Evolutionary conservation across 2,113 vertebrate species (phyloP), one percentile per base, ranked within the genome.

Genomic region (Lycocorax pyrrhopterus): DNA sequence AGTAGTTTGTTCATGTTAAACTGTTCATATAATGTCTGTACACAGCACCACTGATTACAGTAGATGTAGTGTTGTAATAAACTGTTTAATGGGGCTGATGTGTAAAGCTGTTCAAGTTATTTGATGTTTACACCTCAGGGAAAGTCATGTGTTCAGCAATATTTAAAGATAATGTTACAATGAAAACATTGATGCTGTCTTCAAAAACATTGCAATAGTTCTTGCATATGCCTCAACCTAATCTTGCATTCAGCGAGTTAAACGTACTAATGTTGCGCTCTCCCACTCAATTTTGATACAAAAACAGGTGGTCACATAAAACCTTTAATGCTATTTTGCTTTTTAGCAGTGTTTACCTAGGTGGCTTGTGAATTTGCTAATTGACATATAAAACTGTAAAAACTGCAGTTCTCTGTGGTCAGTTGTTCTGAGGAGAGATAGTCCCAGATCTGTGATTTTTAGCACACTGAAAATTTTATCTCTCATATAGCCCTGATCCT

Each of bases 21-120:
- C 97, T 98, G 98, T 99, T 98, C 98, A 98, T 98, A 98, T 98
- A 97, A 98, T 99, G 98, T 99, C 98, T 99, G 98, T 99, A 99
- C 98, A 98, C 99, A 98, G 99, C 98, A 98, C 98, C 99, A 98
- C 98, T 98, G 98, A 99, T 99, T 98, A 98, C 98, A 99, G 97
- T 99, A 99, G 98, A 98, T 98, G 98, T 98, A 98, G 98, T 99
- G 99, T 99, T 99, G 99, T 99, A 99, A 99, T 99, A 99, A 99
- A 99, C 98, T 99, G 98, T 99, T 99, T 98, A 98, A 98, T 98
- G 98, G 98, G 98, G 98, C 99, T 98, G 98, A 98, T 98, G 97
- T 98, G 98, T 98, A 99, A 98, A 98, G 97, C 98, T 98, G 98
- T 98, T 99, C 98, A 98, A 98, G 96, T 98, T 98, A 97, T 98